These are phyloP conservation scores for Varanus salvator DNA, from an alignment of 2,113 vertebrate species.

Conservation along the genomic window DNA sequence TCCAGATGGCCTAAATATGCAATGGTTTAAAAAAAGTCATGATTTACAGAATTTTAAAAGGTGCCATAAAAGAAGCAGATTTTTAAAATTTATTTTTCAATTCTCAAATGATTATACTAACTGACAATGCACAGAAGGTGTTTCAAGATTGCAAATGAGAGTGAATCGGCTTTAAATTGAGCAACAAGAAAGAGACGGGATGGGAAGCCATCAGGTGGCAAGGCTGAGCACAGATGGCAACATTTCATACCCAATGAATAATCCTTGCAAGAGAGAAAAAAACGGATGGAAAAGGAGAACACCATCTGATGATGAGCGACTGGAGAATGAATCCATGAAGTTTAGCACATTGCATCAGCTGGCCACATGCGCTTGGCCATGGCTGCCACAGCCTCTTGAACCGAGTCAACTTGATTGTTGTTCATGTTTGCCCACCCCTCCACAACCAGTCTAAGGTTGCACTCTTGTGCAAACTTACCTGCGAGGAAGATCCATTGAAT, in stretches of 20 bases:
- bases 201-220: background rate
- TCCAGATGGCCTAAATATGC: constrained; percentile 4
- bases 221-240: constrained; percentile 48
- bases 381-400: too few relatives aligned
- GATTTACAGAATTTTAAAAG: constrained; percentile 19
- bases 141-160: constrained; percentile 15
- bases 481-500: too few relatives aligned
- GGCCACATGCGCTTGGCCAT: too few relatives aligned
- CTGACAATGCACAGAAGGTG: constrained; percentile 16
- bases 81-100: background rate
- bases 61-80: background rate
- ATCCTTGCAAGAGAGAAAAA: constrained; percentile 25
- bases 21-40: constrained; percentile 20
- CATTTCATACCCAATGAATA: constrained; percentile 5
- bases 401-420: too few relatives aligned
- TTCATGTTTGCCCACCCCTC: too few relatives aligned
- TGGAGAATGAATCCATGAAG: background rate
- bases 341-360: too few relatives aligned
- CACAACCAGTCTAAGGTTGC: too few relatives aligned
- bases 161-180: constrained; percentile 27
- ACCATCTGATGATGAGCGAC: constrained; percentile 32
- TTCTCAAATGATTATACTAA: constrained; percentile 14
- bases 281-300: background rate
- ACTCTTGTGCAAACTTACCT: too few relatives aligned
- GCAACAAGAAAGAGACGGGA: background rate